A percentile compares a stretch with the other conserved stretches of the same genome.
These are phyloP conservation scores for Drosophila ficusphila DNA, from an alignment of 1,140 invertebrate species.

Conservation along the genomic window DNA sequence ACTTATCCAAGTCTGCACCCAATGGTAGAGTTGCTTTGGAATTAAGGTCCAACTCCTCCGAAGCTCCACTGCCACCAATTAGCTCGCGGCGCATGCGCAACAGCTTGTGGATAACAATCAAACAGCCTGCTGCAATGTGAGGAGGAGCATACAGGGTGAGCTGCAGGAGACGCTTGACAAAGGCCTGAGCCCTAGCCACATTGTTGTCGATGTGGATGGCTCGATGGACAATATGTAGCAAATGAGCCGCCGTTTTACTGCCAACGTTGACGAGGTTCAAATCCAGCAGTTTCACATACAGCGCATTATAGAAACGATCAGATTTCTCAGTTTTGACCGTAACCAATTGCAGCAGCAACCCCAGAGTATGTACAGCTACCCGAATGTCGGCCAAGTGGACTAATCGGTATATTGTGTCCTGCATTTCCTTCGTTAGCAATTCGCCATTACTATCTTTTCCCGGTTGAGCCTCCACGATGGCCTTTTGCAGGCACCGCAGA, in stretches of 20 bases:
- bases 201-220: slow-evolving; percentile 92
- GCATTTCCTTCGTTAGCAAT: slow-evolving; percentile 79
- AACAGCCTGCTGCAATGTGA: slow-evolving; percentile 70
- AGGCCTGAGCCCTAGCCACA: slow-evolving; percentile 90
- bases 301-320: slow-evolving; percentile 92
- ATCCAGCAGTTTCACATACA: slow-evolving; percentile 95
- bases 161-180: slow-evolving; percentile 96
- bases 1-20: slow-evolving; percentile 63
- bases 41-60: neutral
- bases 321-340: slow-evolving; percentile 85
- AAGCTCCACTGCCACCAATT: slow-evolving; percentile 34
- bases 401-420: slow-evolving; percentile 93
- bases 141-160: slow-evolving; percentile 84
- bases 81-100: slow-evolving; percentile 73
- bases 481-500: slow-evolving; percentile 80
- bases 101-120: slow-evolving; percentile 81
- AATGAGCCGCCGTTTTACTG: slow-evolving; percentile 91
- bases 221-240: slow-evolving; percentile 95
- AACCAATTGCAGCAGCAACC: slow-evolving; percentile 93
- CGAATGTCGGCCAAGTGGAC: slow-evolving; percentile 94
- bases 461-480: slow-evolving; percentile 76
- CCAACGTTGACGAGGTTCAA: slow-evolving; percentile 88
- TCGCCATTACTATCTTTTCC: slow-evolving; percentile 61
- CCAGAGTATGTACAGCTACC: slow-evolving; percentile 94
- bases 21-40: neutral